Conservation (phyloP, 2,888 invertebrate genomes). For the Lordiphosa andalusiaca region DNA sequence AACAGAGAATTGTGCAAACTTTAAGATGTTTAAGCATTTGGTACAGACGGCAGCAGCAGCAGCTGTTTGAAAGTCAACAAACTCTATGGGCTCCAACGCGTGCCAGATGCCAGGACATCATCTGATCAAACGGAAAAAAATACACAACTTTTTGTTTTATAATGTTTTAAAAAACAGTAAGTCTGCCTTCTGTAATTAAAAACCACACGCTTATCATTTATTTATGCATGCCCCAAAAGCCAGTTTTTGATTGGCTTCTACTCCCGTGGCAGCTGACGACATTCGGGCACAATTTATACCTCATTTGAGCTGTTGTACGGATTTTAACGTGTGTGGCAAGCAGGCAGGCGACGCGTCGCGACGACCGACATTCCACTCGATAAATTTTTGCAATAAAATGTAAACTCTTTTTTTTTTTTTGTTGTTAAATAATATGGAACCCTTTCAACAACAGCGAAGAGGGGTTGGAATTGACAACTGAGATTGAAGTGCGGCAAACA, state of each 20-base stretch:
- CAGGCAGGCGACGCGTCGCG: conserved; percentile 22
- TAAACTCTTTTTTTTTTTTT: conserved; percentile 21
- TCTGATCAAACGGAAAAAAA: conserved; percentile 6
- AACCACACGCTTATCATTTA: conserved; percentile 63
- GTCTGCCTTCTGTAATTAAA: conserved; percentile 59
- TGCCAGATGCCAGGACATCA: conserved; percentile 55
- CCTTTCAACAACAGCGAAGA: too few relatives aligned
- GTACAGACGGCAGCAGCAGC: conserved; percentile 18
- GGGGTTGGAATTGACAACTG: background rate
- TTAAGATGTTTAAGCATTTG: conserved; percentile 41
- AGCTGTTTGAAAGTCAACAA: conserved; percentile 60
- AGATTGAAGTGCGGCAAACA: background rate
- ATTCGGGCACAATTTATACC: conserved; percentile 38
- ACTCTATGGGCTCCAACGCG: conserved; percentile 49
- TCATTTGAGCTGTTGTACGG: conserved; percentile 9
- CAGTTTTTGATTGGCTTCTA: conserved; percentile 77
- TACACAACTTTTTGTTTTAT: conserved; percentile 20
- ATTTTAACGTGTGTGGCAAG: conserved; percentile 52
- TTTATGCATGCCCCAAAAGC: conserved; percentile 45
- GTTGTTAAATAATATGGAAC: conserved; percentile 19
- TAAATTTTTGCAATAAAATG: conserved; percentile 44
- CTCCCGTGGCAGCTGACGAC: conserved; percentile 43
- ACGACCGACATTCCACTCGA: conserved; percentile 44
- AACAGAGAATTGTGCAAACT: conserved; percentile 54
- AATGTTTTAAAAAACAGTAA: conserved; percentile 11